Conservation (phyloP, 1,140 invertebrate species). For the Oedothorax gibbosus region DNA sequence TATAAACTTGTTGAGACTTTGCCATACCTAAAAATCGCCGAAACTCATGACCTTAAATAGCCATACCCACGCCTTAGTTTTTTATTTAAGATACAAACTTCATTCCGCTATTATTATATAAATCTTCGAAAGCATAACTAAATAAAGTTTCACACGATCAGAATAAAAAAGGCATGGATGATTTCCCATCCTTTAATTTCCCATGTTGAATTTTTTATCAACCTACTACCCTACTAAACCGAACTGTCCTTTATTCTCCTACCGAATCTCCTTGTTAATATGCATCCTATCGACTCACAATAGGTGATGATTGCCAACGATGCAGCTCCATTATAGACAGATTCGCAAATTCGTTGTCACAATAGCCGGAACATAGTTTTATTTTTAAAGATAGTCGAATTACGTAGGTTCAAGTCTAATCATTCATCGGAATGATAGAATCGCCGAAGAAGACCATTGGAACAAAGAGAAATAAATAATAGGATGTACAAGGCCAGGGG, state of each 20-base stretch:
- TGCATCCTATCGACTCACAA: conserved; percentile 25
- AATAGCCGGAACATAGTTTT: conserved; percentile 34
- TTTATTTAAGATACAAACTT: too few relatives aligned
- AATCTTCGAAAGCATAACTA: too few relatives aligned
- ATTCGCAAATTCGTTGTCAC: conserved; percentile 28
- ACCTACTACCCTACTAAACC: conserved; percentile 39
- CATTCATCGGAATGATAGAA: conserved; percentile 39
- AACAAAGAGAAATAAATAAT: conserved; percentile 53
- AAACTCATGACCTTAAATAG: too few relatives aligned
- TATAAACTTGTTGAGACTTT: too few relatives aligned
- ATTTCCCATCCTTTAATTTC: conserved; percentile 3
- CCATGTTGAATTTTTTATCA: conserved; percentile 9
- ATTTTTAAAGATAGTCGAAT: conserved; percentile 25
- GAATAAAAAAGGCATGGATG: background rate
- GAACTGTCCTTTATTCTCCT: conserved; percentile 8
- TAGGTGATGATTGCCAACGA: conserved; percentile 17
- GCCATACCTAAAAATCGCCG: too few relatives aligned
- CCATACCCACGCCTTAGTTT: too few relatives aligned
- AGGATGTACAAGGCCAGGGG: conserved; percentile 37
- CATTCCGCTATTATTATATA: too few relatives aligned
- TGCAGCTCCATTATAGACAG: conserved; percentile 22
- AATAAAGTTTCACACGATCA: too few relatives aligned
- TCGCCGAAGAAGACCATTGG: conserved; percentile 8
- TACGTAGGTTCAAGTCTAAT: conserved; percentile 14
- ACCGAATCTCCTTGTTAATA: conserved; percentile 20